Evolutionary conservation across 2,888 invertebrate genomes (phyloP), one percentile per base, ranked within the genome.

Genomic region (Macaria liturata): DNA sequence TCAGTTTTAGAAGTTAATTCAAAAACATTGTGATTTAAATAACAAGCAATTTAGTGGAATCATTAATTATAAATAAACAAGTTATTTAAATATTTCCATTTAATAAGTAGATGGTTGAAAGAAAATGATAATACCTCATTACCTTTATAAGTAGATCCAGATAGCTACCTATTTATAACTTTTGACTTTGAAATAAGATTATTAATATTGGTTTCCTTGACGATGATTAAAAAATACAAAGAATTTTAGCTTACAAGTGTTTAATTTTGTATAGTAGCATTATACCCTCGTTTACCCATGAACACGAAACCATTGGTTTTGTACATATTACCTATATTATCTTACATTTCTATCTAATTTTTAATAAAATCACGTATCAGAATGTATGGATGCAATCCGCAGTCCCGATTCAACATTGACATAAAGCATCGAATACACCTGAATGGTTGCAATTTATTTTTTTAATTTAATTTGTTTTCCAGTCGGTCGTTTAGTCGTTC

Each of bases 201-300:
- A 69, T 68, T 66, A 54, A 66, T 56, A 59, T 46, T 51, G 45
- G 62, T 65, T 59, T 60, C 52, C 58, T 65, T 56, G 61, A 72
- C 58, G 43, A 58, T 66, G 50, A 64, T 55, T 64, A 75, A n/a
- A 78, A 72, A 78, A 54, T 50, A 54, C n/a, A 46, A 53, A 49
- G 68, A 76, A 67, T 74, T 80, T 75, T 81, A 83, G 81, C 80
- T 80, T 81, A 71, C 59, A 56, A 37, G 49, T 54, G 61, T 77
- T 78, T 80, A 56, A 70, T 65, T 77, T 59, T 6, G 4, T 37
- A 7, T 37, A 37, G 7, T 37, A 37, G 4, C 34, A 20, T 37
- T 37, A 7, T 37, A 37, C 3, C 20, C 34, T 37, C 34, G 3
- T 37, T 37, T 6, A 7, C 4, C 7, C 7, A 37, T 37, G 34